These are phyloP conservation scores for Lordiphosa clarofinis DNA, from an alignment of 1,140 invertebrate species.

Conservation along the genomic window DNA sequence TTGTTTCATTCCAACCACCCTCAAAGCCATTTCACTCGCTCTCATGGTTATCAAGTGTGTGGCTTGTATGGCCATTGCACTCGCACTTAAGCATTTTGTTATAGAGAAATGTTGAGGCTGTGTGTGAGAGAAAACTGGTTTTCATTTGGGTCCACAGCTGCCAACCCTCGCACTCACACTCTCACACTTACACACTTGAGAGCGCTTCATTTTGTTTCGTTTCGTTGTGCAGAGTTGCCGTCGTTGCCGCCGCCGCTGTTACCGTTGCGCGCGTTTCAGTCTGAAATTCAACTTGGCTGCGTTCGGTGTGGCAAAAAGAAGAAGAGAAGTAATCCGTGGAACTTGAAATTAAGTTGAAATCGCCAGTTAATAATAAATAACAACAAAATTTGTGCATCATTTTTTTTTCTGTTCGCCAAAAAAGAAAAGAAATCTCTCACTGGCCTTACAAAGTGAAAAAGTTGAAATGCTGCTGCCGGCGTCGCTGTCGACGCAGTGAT, in stretches of 20 bases:
- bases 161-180: conserved; percentile 35
- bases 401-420: conserved; percentile 3
- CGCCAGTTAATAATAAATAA: conserved; percentile 11
- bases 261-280: conserved; percentile 36
- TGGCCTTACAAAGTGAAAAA: conserved; percentile 23
- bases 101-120: conserved; percentile 64
- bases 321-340: conserved; percentile 4
- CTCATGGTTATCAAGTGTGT: neutral
- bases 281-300: conserved; percentile 48
- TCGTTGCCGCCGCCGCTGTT: conserved; percentile 17
- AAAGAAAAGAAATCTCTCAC: conserved; percentile 12
- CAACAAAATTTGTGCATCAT: neutral
- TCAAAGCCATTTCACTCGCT: conserved; percentile 40
- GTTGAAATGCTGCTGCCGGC: conserved; percentile 32
- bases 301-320: conserved; percentile 30
- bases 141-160: conserved; percentile 41
- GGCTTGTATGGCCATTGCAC: conserved; percentile 44
- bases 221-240: conserved; percentile 57
- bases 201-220: conserved; percentile 71
- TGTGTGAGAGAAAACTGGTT: conserved; percentile 58
- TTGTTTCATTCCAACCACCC: conserved; percentile 71
- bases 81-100: conserved; percentile 53
- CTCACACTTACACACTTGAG: conserved; percentile 47
- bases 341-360: conserved; percentile 7
- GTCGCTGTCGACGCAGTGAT: conserved; percentile 27